Percentiles rank a stretch among this genome's conserved stretches.
Conservation (phyloP, 2,113 vertebrate species). For the Malurus elegans region DNA sequence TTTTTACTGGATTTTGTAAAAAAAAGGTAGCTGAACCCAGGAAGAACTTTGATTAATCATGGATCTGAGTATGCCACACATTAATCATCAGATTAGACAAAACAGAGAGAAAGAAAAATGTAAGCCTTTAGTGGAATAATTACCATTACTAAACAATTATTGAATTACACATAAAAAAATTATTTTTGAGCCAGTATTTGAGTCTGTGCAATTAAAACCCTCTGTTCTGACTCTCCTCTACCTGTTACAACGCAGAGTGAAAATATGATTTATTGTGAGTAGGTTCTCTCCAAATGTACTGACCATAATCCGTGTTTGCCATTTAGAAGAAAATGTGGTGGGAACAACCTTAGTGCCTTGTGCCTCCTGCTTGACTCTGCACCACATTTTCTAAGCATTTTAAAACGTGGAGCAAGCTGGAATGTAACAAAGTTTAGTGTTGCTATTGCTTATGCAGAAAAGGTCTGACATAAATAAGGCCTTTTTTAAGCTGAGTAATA, state of each 20-base stretch:
- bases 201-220: neutral
- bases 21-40: neutral
- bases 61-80: neutral
- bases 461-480: neutral
- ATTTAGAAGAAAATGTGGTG: neutral
- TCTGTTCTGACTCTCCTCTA: neutral
- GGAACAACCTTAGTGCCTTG: neutral
- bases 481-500: neutral
- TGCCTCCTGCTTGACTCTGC: neutral
- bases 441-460: neutral
- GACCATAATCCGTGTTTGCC: neutral
- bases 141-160: neutral
- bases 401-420: neutral
- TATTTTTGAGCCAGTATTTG: neutral
- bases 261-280: neutral
- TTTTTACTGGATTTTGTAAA: neutral
- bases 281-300: neutral
- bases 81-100: neutral
- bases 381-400: neutral
- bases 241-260: neutral
- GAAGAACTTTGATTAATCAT: neutral
- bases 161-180: neutral
- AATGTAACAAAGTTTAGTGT: neutral
- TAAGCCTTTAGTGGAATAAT: neutral
- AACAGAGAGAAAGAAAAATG: neutral